Evolutionary conservation across 2,797 vertebrate genomes (phyloP).

Genomic region (Lagodon rhomboides): DNA sequence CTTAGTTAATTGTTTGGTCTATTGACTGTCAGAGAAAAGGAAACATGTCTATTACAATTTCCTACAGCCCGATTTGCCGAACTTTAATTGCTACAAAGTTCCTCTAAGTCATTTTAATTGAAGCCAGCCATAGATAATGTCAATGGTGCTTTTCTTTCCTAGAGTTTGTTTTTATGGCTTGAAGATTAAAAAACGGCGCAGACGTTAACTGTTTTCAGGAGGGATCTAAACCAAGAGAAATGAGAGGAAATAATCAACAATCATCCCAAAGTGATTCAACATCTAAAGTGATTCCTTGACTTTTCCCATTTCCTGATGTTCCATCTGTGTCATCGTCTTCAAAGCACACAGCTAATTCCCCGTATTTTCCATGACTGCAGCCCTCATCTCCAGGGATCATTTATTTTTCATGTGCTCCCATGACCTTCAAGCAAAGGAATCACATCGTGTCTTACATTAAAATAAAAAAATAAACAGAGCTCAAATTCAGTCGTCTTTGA

Average conservation of each 20-base stretch:
- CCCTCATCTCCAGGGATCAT: slow-evolving; percentile 65
- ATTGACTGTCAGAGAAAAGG: background rate
- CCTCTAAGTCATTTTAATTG: background rate
- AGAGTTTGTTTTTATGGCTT: background rate
- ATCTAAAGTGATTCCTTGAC: slow-evolving; percentile 11
- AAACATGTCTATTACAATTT: background rate
- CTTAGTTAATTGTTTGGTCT: background rate
- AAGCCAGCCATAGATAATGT: background rate
- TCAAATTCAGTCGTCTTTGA: background rate
- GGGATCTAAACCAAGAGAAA: slow-evolving; percentile 6
- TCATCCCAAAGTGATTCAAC: slow-evolving; percentile 24
- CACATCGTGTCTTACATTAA: slow-evolving; percentile 2
- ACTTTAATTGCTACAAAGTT: slow-evolving; percentile 1
- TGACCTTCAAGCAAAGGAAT: slow-evolving; percentile 56
- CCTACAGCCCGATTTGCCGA: background rate
- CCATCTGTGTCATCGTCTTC: slow-evolving; percentile 68
- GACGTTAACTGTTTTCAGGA: slow-evolving; percentile 10
- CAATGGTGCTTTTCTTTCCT: slow-evolving; percentile 8
- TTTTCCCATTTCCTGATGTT: slow-evolving; percentile 57
- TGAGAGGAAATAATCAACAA: slow-evolving; percentile 19
- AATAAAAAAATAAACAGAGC: background rate
- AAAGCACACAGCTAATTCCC: slow-evolving; percentile 62
- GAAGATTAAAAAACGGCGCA: background rate
- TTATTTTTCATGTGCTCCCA: slow-evolving; percentile 60
- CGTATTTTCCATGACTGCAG: slow-evolving; percentile 77